Percentiles rank a stretch among this genome's conserved stretches.
phyloP scores from a whole-genome alignment of 2,113 vertebrate species.

The Caretta caretta region DNA sequence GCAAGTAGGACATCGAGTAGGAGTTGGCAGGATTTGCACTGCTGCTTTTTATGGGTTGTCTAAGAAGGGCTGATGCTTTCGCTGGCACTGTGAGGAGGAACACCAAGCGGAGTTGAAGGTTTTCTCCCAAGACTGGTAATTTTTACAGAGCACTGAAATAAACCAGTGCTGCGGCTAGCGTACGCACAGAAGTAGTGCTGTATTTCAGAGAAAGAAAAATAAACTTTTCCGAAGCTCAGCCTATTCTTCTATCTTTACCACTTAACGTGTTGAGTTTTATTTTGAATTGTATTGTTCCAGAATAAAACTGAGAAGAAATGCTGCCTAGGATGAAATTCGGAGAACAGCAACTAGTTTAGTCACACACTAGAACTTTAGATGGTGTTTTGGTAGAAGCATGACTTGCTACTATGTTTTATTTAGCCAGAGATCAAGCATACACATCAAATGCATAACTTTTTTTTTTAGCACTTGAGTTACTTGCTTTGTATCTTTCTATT shows the following conservation, averaged over 20 bases:
- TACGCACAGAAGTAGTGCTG: background rate
- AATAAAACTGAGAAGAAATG: background rate
- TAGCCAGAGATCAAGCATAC: background rate
- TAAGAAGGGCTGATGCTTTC: background rate
- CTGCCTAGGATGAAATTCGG: background rate
- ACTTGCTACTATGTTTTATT: background rate
- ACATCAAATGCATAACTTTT: background rate
- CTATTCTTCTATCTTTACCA: fast-evolving
- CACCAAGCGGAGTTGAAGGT: background rate
- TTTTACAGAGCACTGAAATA: background rate
- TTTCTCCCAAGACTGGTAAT: background rate
- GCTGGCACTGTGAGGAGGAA: background rate
- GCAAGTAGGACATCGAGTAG: background rate
- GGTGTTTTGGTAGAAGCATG: background rate
- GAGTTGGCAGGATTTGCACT: constrained; percentile 23
- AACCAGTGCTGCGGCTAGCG: background rate
- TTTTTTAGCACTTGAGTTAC: background rate
- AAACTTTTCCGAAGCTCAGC: background rate
- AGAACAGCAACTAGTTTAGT: background rate
- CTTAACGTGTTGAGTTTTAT: background rate
- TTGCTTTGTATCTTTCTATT: constrained; percentile 12
- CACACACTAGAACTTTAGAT: background rate
- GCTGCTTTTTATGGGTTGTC: background rate
- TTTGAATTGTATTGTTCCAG: background rate
- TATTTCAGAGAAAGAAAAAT: background rate